A percentile compares a stretch with the other conserved stretches of the same genome.
Evolutionary conservation across 2,797 vertebrate genomes (phyloP).

Genomic region (Periparus ater): DNA sequence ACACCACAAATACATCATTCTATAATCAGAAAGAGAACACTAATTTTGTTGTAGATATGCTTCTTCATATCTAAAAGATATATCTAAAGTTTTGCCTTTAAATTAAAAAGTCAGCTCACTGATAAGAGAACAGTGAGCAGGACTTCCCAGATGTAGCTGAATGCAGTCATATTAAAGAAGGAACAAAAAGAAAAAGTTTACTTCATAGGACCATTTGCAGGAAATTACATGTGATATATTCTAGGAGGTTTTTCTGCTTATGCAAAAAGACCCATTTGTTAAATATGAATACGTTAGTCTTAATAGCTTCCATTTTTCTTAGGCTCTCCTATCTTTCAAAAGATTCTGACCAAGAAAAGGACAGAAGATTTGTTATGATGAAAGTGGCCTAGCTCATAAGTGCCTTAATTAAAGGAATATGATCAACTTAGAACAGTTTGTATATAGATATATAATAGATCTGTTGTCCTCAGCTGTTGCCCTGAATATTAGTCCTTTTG

Average conservation of each 20-base stretch:
- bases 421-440: background rate
- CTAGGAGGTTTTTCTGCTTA: background rate
- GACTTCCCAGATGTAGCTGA: background rate
- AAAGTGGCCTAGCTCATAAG: background rate
- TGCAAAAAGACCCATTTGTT: background rate
- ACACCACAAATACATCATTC: background rate
- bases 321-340: background rate
- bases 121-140: background rate
- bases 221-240: background rate
- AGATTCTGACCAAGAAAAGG: background rate
- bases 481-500: no score
- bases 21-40: background rate
- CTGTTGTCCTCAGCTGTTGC: background rate
- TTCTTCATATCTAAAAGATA: background rate
- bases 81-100: background rate
- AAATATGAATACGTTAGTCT: background rate
- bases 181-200: background rate
- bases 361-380: background rate
- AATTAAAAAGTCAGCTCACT: background rate
- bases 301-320: conserved; percentile 4
- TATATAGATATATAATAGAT: background rate
- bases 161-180: background rate
- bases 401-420: background rate
- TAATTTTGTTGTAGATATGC: background rate
- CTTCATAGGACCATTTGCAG: background rate